phyloP scores from a whole-genome alignment of 2,797 vertebrate genomes.

The Accipiter fasciatus region DNA sequence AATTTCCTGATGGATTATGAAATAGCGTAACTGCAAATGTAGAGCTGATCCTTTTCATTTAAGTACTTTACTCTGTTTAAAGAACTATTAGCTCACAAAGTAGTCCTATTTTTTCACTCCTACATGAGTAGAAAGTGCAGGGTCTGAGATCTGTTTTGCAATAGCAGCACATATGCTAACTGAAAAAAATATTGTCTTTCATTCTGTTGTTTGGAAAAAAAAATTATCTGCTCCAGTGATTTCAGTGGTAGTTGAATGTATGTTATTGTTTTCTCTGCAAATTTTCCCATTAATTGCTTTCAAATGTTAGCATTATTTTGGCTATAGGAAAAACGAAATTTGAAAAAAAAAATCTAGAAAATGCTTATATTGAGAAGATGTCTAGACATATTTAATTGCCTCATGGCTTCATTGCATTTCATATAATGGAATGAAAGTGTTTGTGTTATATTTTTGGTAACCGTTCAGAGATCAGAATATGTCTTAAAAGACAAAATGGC shows the following conservation, averaged over 20 bases:
- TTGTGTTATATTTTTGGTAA: slow-evolving; percentile 47
- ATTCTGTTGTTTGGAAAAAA: slow-evolving; percentile 37
- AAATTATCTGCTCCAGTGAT: slow-evolving; percentile 57
- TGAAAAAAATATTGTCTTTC: slow-evolving; percentile 24
- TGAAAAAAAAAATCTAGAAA: not conserved
- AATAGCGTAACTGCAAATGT: not conserved
- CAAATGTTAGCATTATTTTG: slow-evolving; percentile 58
- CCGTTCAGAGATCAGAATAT: slow-evolving; percentile 35
- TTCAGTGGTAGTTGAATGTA: slow-evolving; percentile 55
- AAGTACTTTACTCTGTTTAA: slow-evolving; percentile 26
- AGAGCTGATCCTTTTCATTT: slow-evolving; percentile 14
- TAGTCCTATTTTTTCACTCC: not conserved
- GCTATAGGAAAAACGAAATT: slow-evolving; percentile 26
- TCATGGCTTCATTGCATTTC: slow-evolving; percentile 42
- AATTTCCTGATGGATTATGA: slow-evolving; percentile 18
- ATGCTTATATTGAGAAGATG: slow-evolving; percentile 1
- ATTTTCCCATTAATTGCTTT: slow-evolving; percentile 67
- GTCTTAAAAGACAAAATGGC: slow-evolving; percentile 30
- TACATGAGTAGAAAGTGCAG: not conserved
- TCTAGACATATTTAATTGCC: slow-evolving; percentile 58
- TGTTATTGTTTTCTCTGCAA: slow-evolving; percentile 54
- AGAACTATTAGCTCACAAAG: slow-evolving; percentile 21
- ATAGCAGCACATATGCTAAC: slow-evolving; percentile 50
- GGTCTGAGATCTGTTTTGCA: slow-evolving; percentile 15
- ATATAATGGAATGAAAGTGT: slow-evolving; percentile 55